Evolutionary conservation across 2,113 vertebrate species (phyloP).

Genomic region (Pseudopipra pipra): DNA sequence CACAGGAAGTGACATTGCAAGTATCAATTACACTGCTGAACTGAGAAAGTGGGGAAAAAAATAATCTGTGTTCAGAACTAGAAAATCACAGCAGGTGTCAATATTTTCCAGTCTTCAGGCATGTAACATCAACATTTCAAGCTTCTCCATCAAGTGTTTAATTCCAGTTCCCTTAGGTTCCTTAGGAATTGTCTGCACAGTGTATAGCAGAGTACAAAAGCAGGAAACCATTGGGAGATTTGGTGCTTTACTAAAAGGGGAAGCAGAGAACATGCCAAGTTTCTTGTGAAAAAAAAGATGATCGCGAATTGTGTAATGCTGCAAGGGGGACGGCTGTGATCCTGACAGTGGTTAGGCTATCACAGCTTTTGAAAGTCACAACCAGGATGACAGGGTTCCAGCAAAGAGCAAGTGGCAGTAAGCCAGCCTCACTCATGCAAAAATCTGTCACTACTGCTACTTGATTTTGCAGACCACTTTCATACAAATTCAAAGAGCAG

Average conservation of each 20-base stretch:
- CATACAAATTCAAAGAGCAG: background rate
- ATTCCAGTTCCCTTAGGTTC: background rate
- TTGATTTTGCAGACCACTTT: background rate
- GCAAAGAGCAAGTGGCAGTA: accelerated
- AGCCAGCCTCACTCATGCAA: background rate
- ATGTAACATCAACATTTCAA: background rate
- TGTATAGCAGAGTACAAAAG: background rate
- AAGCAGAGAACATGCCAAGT: background rate
- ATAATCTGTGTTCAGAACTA: background rate
- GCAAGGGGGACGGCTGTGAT: accelerated
- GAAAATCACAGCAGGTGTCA: background rate
- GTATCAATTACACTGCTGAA: background rate
- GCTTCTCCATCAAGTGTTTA: background rate
- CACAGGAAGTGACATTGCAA: background rate
- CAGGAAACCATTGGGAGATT: background rate
- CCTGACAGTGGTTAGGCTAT: background rate
- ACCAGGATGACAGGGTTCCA: background rate
- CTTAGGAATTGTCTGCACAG: background rate
- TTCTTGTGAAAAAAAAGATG: background rate
- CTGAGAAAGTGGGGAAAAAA: background rate
- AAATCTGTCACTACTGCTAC: background rate
- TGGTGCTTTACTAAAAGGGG: background rate
- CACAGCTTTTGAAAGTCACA: background rate
- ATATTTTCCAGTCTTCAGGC: background rate
- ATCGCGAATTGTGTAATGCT: accelerated